A percentile compares a stretch with the other conserved stretches of the same genome.
Conservation (phyloP, 2,113 vertebrate genomes). For the Petrocephalus zakoni region DNA sequence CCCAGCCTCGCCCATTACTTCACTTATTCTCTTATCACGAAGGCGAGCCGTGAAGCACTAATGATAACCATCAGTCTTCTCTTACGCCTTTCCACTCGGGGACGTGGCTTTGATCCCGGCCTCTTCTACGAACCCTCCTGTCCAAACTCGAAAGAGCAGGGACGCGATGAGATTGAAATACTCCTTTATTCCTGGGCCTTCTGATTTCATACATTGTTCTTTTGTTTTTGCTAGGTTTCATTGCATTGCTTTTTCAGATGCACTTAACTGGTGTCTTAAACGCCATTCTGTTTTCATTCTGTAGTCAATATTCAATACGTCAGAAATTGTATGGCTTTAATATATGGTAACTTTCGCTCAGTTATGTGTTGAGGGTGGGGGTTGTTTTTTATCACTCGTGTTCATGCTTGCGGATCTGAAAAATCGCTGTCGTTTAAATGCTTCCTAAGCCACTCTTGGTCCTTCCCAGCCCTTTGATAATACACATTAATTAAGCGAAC, state of each 20-base stretch:
- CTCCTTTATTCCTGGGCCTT: conserved; percentile 9
- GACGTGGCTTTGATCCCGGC: background rate
- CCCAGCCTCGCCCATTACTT: conserved; percentile 49
- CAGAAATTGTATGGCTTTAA: background rate
- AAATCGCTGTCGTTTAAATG: conserved; percentile 43
- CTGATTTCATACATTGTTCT: background rate
- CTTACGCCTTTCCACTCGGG: conserved; percentile 5
- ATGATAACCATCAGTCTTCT: conserved; percentile 40
- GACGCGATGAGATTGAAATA: background rate
- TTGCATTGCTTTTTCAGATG: background rate
- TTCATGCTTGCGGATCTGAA: conserved; percentile 15
- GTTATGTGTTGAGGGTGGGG: background rate
- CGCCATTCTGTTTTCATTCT: background rate
- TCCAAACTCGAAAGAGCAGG: background rate
- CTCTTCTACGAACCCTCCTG: background rate
- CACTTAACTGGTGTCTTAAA: conserved; percentile 12
- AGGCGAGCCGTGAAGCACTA: conserved; percentile 56
- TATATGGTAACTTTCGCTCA: conserved; percentile 3
- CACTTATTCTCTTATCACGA: conserved; percentile 50
- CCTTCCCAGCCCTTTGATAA: conserved; percentile 46
- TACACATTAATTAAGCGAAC: conserved; percentile 60
- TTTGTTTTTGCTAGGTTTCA: background rate
- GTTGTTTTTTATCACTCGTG: background rate
- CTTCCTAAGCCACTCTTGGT: conserved; percentile 47
- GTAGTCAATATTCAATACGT: background rate